Percentiles rank a stretch among this genome's conserved stretches.
These are phyloP conservation scores for Sarcophilus harrisii DNA, from an alignment of 2,797 vertebrate species.

Conservation along the genomic window DNA sequence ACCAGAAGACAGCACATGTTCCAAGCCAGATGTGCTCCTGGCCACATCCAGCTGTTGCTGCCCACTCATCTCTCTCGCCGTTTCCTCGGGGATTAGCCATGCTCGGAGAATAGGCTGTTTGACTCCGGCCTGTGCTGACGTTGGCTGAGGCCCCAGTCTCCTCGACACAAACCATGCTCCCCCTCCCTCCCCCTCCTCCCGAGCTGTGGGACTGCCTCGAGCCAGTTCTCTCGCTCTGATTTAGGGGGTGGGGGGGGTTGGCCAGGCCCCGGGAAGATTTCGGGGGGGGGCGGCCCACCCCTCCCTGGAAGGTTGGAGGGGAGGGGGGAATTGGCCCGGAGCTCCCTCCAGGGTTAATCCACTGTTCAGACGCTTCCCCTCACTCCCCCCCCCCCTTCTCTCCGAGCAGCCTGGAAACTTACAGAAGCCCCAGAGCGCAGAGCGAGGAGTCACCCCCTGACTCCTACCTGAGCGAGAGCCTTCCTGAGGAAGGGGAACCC, in stretches of 20 bases:
- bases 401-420: slow-evolving; percentile 29
- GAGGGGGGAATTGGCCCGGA: neutral
- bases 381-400: neutral
- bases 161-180: slow-evolving; percentile 25
- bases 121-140: slow-evolving; percentile 19
- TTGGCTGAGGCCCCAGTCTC: slow-evolving; percentile 20
- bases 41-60: slow-evolving; percentile 37
- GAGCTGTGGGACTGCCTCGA: neutral
- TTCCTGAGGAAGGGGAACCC: neutral
- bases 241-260: slow-evolving; percentile 23
- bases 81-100: slow-evolving; percentile 42
- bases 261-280: slow-evolving; percentile 24
- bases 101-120: slow-evolving; percentile 26
- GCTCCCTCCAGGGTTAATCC: neutral
- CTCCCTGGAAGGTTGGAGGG: neutral
- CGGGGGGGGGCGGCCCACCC: neutral
- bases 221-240: slow-evolving; percentile 28
- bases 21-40: slow-evolving; percentile 49
- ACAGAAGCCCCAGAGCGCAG: neutral
- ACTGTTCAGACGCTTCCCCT: neutral
- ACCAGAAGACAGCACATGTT: slow-evolving; percentile 12
- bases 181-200: neutral
- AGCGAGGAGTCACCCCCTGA: neutral
- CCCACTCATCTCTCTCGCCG: slow-evolving; percentile 39
- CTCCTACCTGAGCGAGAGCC: neutral